Evolutionary conservation across 2,113 vertebrate genomes (phyloP).

Genomic region (Odocoileus virginianus): DNA sequence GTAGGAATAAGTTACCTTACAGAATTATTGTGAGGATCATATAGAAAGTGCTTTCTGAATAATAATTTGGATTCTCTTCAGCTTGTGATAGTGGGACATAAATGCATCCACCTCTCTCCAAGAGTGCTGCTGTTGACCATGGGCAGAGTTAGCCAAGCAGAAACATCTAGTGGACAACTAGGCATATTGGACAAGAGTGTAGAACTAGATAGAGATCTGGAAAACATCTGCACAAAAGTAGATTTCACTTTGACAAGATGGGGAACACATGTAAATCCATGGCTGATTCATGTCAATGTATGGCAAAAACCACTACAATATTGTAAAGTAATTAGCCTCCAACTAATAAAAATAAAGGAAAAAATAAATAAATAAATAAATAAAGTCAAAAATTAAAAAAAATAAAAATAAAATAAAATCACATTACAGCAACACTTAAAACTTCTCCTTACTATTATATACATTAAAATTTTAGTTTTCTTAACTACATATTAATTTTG

Average conservation of each 20-base stretch:
- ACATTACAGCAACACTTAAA: not conserved
- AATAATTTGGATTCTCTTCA: not conserved
- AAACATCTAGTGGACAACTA: not conserved
- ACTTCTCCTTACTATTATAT: not conserved
- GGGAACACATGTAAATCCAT: no score
- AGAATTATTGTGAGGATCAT: not conserved
- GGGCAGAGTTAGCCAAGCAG: not conserved
- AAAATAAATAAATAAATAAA: no score
- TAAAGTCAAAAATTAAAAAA: no score
- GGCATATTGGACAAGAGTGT: not conserved
- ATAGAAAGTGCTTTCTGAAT: not conserved
- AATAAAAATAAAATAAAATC: not conserved
- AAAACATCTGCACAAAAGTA: not conserved
- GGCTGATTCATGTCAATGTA: no score
- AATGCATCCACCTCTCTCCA: not conserved
- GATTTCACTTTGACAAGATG: not conserved
- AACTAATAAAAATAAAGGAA: no score
- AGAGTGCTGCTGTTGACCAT: rapidly evolving
- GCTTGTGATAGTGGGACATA: not conserved
- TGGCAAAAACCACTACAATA: no score
- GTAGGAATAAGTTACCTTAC: not conserved
- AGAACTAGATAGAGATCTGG: not conserved
- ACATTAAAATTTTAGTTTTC: not conserved
- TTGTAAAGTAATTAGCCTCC: no score
- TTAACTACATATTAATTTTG: not conserved